A percentile compares a stretch with the other conserved stretches of the same genome.
phyloP scores from a whole-genome alignment of 2,797 vertebrate genomes.

The Glyptemys insculpta region DNA sequence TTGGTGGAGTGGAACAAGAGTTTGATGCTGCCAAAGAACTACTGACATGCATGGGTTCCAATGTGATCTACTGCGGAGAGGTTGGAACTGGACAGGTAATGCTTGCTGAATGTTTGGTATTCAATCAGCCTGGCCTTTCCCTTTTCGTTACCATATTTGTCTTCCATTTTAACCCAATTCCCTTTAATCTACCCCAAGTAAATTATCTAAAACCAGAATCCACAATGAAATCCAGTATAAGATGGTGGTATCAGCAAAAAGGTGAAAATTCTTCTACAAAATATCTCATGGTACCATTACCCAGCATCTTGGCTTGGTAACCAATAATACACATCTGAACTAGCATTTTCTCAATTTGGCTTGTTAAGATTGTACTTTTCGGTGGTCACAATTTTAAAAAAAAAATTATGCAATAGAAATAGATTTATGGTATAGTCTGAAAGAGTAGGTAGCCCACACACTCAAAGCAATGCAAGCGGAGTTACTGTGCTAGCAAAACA shows the following conservation, averaged over 20 bases:
- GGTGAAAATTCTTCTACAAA: neutral
- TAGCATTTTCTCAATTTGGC: neutral
- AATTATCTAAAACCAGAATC: conserved; percentile 16
- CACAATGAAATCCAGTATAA: neutral
- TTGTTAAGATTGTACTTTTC: neutral
- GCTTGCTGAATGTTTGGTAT: neutral
- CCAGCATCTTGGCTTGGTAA: neutral
- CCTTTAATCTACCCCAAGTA: neutral
- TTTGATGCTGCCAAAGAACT: conserved; percentile 95
- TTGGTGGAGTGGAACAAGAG: conserved; percentile 95
- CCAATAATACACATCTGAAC: neutral
- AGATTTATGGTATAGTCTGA: neutral
- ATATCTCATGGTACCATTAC: neutral
- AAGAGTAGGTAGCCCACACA: neutral
- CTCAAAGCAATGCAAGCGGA: neutral
- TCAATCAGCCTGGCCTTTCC: conserved; percentile 19
- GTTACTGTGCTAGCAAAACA: neutral
- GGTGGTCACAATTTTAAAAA: neutral
- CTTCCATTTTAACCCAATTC: neutral
- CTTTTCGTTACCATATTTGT: neutral
- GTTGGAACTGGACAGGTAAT: conserved; percentile 97
- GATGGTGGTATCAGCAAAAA: neutral
- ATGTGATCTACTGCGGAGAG: conserved; percentile 95
- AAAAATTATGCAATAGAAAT: neutral
- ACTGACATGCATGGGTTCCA: conserved; percentile 96